Evolutionary conservation across 1,140 invertebrate species (phyloP).

Genomic region (Papilio helenus): DNA sequence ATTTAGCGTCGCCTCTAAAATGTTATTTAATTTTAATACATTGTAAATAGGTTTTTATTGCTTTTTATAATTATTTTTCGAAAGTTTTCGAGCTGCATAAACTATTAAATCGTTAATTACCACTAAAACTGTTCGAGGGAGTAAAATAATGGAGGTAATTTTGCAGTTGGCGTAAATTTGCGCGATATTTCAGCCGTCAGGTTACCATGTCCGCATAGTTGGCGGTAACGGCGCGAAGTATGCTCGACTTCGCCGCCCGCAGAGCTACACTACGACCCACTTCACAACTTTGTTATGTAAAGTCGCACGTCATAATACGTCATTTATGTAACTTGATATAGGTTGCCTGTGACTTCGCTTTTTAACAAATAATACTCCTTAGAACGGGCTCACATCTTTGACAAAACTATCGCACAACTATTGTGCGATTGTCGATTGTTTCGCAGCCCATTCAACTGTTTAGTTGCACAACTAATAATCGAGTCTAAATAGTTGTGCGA

Average conservation of each 20-base stretch:
- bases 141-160: slow-evolving; percentile 28
- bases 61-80: neutral
- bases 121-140: slow-evolving; percentile 10
- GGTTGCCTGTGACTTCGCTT: neutral
- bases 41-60: neutral
- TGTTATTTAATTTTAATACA: neutral
- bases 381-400: too few relatives aligned
- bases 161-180: slow-evolving; percentile 23
- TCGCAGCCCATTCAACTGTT: too few relatives aligned
- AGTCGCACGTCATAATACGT: neutral
- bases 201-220: slow-evolving; percentile 25
- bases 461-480: too few relatives aligned
- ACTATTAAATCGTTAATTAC: slow-evolving; percentile 15
- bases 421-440: too few relatives aligned
- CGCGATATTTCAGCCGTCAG: slow-evolving; percentile 18
- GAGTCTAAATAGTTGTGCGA: too few relatives aligned
- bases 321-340: neutral
- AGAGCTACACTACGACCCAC: neutral
- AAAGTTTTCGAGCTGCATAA: neutral
- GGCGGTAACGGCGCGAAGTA: slow-evolving; percentile 3
- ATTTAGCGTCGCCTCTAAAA: too few relatives aligned
- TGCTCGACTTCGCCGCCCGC: neutral
- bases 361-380: neutral
- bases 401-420: too few relatives aligned
- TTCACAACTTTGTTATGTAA: neutral